Conservation (phyloP, 2,113 vertebrate genomes). For the Himantopus leucocephalus region DNA sequence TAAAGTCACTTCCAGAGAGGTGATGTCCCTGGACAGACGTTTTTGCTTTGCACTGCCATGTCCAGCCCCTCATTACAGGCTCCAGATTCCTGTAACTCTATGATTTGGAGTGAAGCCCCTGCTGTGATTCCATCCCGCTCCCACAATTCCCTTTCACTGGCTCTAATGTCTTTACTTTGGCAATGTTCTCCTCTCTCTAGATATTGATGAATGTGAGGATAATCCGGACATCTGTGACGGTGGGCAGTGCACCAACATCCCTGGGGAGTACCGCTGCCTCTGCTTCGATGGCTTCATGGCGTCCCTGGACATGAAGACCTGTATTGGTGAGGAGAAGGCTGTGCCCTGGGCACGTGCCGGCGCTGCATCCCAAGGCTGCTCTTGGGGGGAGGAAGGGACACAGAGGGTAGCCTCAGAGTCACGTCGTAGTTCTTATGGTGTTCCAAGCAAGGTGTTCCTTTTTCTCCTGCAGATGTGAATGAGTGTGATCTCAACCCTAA, state of each 20-base stretch:
- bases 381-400: neutral
- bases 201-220: slow-evolving; percentile 81
- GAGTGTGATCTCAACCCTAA: slow-evolving; percentile 92
- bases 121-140: neutral
- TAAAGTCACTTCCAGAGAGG: neutral
- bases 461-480: slow-evolving; percentile 82
- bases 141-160: neutral
- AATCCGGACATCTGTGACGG: slow-evolving; percentile 88
- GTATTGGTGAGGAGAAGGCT: slow-evolving; percentile 80
- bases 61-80: neutral
- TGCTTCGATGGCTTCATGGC: slow-evolving; percentile 91
- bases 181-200: neutral
- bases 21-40: neutral
- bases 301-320: slow-evolving; percentile 86
- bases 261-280: slow-evolving; percentile 88
- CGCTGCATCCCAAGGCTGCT: neutral
- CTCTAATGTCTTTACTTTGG: neutral
- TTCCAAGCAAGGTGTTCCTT: neutral
- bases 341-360: neutral
- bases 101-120: neutral
- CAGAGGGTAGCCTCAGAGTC: neutral
- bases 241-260: slow-evolving; percentile 91
- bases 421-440: neutral
- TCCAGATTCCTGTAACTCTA: neutral
- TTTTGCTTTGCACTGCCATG: neutral